phyloP scores from a whole-genome alignment of 2,797 vertebrate genomes.

The Poecile montanus region DNA sequence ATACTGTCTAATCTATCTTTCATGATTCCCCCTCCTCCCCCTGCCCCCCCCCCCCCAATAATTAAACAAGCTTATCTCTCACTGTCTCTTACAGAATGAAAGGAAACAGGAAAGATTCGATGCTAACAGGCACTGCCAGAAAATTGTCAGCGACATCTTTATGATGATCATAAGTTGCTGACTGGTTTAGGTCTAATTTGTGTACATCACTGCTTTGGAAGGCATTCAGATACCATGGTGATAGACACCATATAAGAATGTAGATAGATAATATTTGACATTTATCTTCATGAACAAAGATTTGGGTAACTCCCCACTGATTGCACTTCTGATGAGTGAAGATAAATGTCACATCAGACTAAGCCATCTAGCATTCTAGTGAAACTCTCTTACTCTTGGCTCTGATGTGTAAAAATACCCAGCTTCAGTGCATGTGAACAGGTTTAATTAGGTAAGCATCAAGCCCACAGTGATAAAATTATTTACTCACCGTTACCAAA shows the following conservation, averaged over 20 bases:
- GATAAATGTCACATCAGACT: conserved; percentile 60
- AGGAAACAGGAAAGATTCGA: neutral
- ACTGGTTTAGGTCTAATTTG: conserved; percentile 31
- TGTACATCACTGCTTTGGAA: conserved; percentile 32
- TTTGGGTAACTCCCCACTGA: conserved; percentile 53
- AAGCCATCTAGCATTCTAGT: neutral
- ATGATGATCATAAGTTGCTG: conserved; percentile 2
- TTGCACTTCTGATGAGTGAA: conserved; percentile 51
- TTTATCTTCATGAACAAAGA: conserved; percentile 56
- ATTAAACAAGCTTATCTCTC: conserved; percentile 24
- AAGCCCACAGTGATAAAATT: neutral
- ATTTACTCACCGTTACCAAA: neutral
- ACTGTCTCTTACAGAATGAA: neutral
- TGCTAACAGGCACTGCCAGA: conserved; percentile 22
- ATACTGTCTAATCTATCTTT: neutral
- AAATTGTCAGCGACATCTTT: conserved; percentile 20
- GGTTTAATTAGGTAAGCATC: conserved; percentile 12
- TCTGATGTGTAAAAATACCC: conserved; percentile 3
- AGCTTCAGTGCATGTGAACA: conserved; percentile 15
- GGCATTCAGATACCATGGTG: conserved; percentile 22
- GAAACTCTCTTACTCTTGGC: conserved; percentile 19
- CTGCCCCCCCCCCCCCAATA: neutral
- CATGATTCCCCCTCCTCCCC: neutral
- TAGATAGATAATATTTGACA: conserved; percentile 60
- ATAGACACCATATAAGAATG: conserved; percentile 41